Base-by-base conservation (phyloP, 2,113 vertebrate species). In the Mesitornis unicolor region DNA sequence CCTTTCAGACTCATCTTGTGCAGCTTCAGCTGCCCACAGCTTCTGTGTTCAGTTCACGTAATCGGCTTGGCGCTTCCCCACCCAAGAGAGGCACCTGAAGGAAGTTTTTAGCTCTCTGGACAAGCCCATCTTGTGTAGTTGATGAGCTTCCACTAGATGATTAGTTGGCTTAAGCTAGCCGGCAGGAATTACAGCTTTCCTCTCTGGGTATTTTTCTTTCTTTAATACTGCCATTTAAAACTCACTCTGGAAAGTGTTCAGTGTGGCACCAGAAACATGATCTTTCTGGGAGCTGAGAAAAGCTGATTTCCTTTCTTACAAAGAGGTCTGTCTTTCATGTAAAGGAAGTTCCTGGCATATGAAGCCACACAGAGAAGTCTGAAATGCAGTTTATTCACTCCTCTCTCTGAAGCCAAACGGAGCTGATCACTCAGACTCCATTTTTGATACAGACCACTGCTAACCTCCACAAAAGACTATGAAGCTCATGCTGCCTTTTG, bases 1-100 rank as follows among this genome's bases (percentile, higher is more conserved):
- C 2, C 22, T 28, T 50, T 80, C 17, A 13, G 45, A 65, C 48
- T 69, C 29, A 35, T 53, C 59, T 77, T 83, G 81, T 40, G 54
- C 43, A 48, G n/a, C 24, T 54, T n/a, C 53, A 73, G 11, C 28
- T 35, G 40, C 38, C 38, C 25, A 42, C 33, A 68, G 59, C 45
- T 68, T 80, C 2, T 0, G 35, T 24, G 35, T 26, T 68, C 40
- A 38, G 80, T 33, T 80, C 70, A 40, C 0, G 0, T 48, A 14
- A 53, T 6, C 33, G 22, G 48, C n/a, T 61, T 64, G 63, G 42
- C 68, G 50, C 42, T 91, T 80, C 64, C 42, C 36, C 51, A 48
- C 33, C n/a, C 14, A 42, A 42, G 9, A 94, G 42, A 80, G 68
- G 36, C 14, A 16, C 56, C 64, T 81, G 45, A 73, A 60, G 33